phyloP scores from a whole-genome alignment of 2,888 invertebrate genomes.

The Hypomecis atomaria region DNA sequence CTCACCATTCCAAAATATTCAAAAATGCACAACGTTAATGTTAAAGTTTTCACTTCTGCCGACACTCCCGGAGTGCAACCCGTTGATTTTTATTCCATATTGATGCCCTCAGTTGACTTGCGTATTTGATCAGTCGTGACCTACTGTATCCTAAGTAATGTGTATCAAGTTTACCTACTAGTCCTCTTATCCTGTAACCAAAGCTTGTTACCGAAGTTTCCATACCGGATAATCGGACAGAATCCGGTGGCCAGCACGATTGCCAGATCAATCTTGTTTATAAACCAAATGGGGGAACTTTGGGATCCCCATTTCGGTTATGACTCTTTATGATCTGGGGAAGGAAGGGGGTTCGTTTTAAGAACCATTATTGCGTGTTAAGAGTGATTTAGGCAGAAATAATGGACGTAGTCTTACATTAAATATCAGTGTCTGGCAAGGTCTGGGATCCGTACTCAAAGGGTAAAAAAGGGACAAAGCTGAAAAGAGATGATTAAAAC shows the following conservation, averaged over 20 bases:
- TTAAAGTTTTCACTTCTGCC: too few relatives aligned
- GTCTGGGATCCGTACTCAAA: not conserved
- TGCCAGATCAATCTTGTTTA: conserved; percentile 46
- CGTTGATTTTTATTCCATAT: too few relatives aligned
- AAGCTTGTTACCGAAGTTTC: conserved; percentile 38
- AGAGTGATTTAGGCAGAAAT: conserved; percentile 15
- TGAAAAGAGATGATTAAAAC: not conserved
- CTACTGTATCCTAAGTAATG: too few relatives aligned
- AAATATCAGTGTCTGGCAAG: not conserved
- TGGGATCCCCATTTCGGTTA: conserved; percentile 31
- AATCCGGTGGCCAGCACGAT: conserved; percentile 43
- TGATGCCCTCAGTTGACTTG: too few relatives aligned
- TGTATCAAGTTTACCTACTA: conserved; percentile 5
- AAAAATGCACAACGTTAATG: too few relatives aligned
- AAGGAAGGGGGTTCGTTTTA: conserved; percentile 9
- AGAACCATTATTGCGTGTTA: conserved; percentile 10
- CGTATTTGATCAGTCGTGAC: too few relatives aligned
- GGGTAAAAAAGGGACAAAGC: too few relatives aligned
- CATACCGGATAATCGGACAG: conserved; percentile 35
- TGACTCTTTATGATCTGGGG: conserved; percentile 26
- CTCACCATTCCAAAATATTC: too few relatives aligned
- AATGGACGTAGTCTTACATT: not conserved
- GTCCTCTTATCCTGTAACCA: not conserved
- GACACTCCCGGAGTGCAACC: too few relatives aligned
- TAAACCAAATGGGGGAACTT: conserved; percentile 40